Base-by-base conservation (phyloP, 2,113 vertebrate genomes). In the Nycticryphes semicollaris region DNA sequence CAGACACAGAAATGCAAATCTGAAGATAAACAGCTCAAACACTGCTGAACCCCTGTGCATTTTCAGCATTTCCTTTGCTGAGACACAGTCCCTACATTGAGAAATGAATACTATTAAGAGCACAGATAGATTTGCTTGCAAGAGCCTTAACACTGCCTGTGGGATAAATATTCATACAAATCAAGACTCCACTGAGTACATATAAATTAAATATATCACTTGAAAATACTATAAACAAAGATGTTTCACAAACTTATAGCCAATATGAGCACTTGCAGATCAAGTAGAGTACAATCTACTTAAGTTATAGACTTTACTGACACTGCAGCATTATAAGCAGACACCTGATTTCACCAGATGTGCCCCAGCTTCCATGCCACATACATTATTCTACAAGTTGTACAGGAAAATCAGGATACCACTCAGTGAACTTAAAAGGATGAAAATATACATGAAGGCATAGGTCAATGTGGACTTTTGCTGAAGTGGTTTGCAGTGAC, bases 141-240 rank as follows among this genome's bases (percentile, higher is more conserved):
- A 82, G 33, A 89, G 15, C 80, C 37, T 69, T 70, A 80, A 60
- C 27, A 20, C n/a, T 66, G 84, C 92, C 87, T 91, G 84, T 87
- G 83, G 78, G 76, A 87, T 89, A 94, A 96, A 94, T 54, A 84
- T 77, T 87, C 54, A 68, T 20, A 51, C 51, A 77, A 76, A 68
- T 39, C 24, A 79, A n/a, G 47, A 54, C 33, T 72, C 62, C 37
- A 51, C 39, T 63, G 43, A 79, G 66, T 43, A 77, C 37, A 66
- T 63, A 94, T 56, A 73, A 95, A 94, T 89, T 77, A 74, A 94
- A 90, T 62, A 80, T 54, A 70, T 43, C 11, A 80, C 43, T 72
- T 84, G 77, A 59, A 92, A 90, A 77, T 74, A 89, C 50, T 94
- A 76, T 84, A 68, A 91, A 92, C 56, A 85, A 59, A 84, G 47